A percentile compares a stretch with the other conserved stretches of the same genome.
Evolutionary conservation across 2,797 vertebrate genomes (phyloP).

Genomic region (Hoplostethus mediterraneus): DNA sequence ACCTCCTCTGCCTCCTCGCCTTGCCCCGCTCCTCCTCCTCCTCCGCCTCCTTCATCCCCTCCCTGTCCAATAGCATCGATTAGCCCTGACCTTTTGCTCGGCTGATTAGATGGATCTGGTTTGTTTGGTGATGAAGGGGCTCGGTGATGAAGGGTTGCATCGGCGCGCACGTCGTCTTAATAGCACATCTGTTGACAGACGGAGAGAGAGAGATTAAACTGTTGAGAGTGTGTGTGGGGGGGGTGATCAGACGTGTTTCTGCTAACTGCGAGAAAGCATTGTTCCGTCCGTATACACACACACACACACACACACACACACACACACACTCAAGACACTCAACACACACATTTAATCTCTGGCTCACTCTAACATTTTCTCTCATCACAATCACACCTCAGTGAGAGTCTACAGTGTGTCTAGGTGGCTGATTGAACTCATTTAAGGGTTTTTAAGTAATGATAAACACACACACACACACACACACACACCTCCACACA

Average conservation of each 20-base stretch:
- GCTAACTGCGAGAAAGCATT: conserved; percentile 6
- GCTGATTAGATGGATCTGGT: conserved; percentile 87
- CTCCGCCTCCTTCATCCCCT: conserved; percentile 49
- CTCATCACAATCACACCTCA: conserved; percentile 36
- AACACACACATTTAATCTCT: conserved; percentile 1
- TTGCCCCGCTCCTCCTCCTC: neutral
- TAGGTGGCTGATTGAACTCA: conserved; percentile 24
- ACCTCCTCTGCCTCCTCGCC: conserved; percentile 17
- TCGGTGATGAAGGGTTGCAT: conserved; percentile 82
- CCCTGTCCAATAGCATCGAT: conserved; percentile 80
- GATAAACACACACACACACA: conserved; percentile 44
- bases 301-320: conserved; percentile 12
- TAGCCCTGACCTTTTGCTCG: conserved; percentile 83
- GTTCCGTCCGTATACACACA: conserved; percentile 4
- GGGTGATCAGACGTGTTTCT: conserved; percentile 26
- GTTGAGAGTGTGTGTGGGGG: conserved; percentile 28
- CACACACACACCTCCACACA: conserved; percentile 38
- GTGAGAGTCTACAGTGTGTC: neutral
- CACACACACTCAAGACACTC: too few species aligned
- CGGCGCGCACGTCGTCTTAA: conserved; percentile 59
- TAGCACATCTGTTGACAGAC: conserved; percentile 62
- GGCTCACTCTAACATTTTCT: too few species aligned
- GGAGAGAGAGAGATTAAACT: conserved; percentile 38
- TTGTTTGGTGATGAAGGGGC: conserved; percentile 1
- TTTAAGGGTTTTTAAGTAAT: conserved; percentile 36